Evolutionary conservation across 2,888 invertebrate genomes (phyloP).

Genomic region (Conomelus anceps): DNA sequence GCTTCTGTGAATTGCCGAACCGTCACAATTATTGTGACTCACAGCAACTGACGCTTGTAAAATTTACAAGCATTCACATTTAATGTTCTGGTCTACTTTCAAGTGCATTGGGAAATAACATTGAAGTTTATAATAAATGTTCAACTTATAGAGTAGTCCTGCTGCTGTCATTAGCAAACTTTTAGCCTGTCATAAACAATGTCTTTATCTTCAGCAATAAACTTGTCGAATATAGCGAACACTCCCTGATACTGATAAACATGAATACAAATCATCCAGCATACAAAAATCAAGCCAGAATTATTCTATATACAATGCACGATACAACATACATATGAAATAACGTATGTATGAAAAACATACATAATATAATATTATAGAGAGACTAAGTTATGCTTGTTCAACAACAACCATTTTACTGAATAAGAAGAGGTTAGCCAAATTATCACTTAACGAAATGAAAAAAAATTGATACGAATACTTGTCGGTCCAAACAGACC

Average conservation of each 20-base stretch:
- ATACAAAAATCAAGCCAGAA: not conserved
- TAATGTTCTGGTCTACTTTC: not conserved
- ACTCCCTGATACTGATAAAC: not conserved
- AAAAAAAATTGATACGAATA: too few relatives aligned
- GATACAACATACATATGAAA: too few relatives aligned
- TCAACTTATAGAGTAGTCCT: too few relatives aligned
- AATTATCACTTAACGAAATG: too few relatives aligned
- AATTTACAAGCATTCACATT: too few relatives aligned
- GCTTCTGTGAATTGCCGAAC: not conserved
- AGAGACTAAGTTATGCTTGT: too few relatives aligned
- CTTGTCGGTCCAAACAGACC: too few relatives aligned
- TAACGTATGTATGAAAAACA: too few relatives aligned
- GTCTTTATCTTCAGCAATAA: not conserved
- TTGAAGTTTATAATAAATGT: not conserved
- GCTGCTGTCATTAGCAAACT: too few relatives aligned
- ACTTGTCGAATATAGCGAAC: not conserved
- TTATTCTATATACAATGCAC: not conserved
- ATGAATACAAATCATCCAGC: not conserved
- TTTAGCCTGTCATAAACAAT: not conserved
- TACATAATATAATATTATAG: too few relatives aligned
- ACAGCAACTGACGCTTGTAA: not conserved
- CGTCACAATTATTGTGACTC: not conserved
- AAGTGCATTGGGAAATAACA: not conserved
- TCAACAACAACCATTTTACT: too few relatives aligned
- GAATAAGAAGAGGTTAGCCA: too few relatives aligned